Evolutionary conservation across 2,888 invertebrate species (phyloP).

Genomic region (Epinotia nisella): DNA sequence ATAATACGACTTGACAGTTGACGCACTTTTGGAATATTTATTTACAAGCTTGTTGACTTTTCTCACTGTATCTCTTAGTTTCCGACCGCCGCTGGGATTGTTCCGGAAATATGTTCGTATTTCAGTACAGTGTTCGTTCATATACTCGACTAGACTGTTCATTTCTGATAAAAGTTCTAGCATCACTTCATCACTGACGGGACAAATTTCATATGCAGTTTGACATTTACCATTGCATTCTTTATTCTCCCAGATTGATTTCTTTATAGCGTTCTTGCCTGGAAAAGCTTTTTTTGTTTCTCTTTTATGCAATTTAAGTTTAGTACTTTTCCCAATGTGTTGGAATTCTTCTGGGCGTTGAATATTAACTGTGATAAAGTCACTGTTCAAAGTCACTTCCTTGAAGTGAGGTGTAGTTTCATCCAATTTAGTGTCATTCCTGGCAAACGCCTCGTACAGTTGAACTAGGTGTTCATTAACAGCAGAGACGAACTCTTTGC

Average conservation of each 20-base stretch:
- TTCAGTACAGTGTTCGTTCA: conserved; percentile 74
- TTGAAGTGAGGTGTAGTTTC: neutral
- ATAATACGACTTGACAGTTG: neutral
- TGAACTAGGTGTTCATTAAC: conserved; percentile 61
- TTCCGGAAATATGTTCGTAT: conserved; percentile 75
- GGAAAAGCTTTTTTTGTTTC: neutral
- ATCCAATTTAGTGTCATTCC: neutral
- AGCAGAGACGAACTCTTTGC: conserved; percentile 63
- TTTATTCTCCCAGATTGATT: neutral
- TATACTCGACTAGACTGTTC: conserved; percentile 67
- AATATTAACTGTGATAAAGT: neutral
- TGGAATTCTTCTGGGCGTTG: neutral
- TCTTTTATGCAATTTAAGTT: conserved; percentile 11
- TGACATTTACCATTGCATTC: neutral
- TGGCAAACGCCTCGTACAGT: conserved; percentile 50
- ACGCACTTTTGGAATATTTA: conserved; percentile 69
- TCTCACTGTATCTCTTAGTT: conserved; percentile 65
- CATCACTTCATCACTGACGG: conserved; percentile 47
- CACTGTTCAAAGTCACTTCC: neutral
- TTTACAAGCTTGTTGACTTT: conserved; percentile 65
- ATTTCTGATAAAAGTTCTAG: conserved; percentile 71
- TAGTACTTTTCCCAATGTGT: neutral
- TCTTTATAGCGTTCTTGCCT: neutral
- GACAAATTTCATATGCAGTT: neutral
- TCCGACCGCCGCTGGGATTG: conserved; percentile 72